Percentiles rank a stretch among this genome's conserved stretches.
Evolutionary conservation across 1,140 invertebrate genomes (phyloP).

Genomic region (Nasonia giraulti): DNA sequence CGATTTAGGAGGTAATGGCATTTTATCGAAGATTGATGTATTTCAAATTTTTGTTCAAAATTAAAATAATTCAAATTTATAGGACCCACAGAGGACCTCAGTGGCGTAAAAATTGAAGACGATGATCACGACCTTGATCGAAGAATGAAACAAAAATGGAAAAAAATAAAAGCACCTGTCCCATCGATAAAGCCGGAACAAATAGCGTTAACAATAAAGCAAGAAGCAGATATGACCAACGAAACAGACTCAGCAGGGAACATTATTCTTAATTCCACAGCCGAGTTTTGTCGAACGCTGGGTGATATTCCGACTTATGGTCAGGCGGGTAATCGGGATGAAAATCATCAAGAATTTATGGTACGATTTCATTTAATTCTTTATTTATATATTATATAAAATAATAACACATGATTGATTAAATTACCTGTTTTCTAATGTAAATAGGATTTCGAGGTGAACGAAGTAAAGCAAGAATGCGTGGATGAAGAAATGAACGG

Average conservation of each 20-base stretch:
- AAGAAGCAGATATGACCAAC: conserved; percentile 63
- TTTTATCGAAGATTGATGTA: conserved; percentile 40
- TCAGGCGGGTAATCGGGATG: conserved; percentile 90
- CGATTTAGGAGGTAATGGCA: conserved; percentile 72
- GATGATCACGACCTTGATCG: conserved; percentile 87
- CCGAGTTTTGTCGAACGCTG: conserved; percentile 96
- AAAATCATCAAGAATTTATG: conserved; percentile 88
- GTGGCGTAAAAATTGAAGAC: conserved; percentile 79
- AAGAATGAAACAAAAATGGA: conserved; percentile 83
- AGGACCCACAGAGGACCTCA: conserved; percentile 77
- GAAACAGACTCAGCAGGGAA: conserved; percentile 69
- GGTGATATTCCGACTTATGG: conserved; percentile 97
- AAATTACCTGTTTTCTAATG: background rate
- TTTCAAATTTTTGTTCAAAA: conserved; percentile 41
- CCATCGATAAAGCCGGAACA: conserved; percentile 69
- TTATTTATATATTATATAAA: conserved; percentile 5
- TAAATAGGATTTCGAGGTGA: conserved; percentile 78
- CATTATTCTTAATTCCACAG: conserved; percentile 94
- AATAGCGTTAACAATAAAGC: conserved; percentile 68
- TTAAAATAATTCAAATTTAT: conserved; percentile 54
- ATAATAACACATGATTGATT: background rate
- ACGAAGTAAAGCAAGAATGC: conserved; percentile 75
- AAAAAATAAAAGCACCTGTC: conserved; percentile 81
- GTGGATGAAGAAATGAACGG: conserved; percentile 74
- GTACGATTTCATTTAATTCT: conserved; percentile 67